Conservation (phyloP, 2,113 vertebrate genomes). For the Nymphicus hollandicus region DNA sequence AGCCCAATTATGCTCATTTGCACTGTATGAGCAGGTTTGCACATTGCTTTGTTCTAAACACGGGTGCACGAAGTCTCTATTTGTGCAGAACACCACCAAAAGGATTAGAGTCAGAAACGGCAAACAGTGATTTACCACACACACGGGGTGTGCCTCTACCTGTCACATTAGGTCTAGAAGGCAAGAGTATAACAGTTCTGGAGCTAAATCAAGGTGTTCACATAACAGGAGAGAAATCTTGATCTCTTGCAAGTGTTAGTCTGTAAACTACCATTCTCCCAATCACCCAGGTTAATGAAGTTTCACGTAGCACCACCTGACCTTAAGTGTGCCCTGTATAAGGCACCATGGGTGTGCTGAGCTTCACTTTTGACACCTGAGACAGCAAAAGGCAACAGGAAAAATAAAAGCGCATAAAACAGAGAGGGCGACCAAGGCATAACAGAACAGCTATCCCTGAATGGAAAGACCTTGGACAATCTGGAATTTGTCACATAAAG, state of each 20-base stretch:
- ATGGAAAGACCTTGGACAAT: neutral
- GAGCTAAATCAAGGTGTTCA: constrained; percentile 4
- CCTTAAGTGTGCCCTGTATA: constrained; percentile 87
- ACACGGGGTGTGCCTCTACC: neutral
- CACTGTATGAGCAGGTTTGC: neutral
- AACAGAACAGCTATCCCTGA: neutral
- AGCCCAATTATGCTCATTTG: neutral
- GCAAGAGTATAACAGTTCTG: neutral
- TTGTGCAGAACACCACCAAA: neutral
- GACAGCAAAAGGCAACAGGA: constrained; percentile 80
- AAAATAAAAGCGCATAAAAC: constrained; percentile 72
- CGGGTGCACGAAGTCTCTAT: neutral
- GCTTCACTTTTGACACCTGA: constrained; percentile 84
- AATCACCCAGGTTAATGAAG: constrained; percentile 72
- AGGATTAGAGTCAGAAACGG: constrained; percentile 4
- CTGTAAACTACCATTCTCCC: constrained; percentile 63
- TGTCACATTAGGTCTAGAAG: neutral
- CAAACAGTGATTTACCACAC: neutral
- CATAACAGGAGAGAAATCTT: constrained; percentile 29
- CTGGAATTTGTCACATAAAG: neutral
- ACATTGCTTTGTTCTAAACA: neutral
- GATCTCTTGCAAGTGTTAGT: constrained; percentile 72
- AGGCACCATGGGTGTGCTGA: constrained; percentile 76
- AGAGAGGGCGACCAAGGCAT: constrained; percentile 37
- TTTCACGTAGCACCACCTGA: constrained; percentile 79